Conservation (phyloP, 2,113 vertebrate genomes). For the Meles meles region DNA sequence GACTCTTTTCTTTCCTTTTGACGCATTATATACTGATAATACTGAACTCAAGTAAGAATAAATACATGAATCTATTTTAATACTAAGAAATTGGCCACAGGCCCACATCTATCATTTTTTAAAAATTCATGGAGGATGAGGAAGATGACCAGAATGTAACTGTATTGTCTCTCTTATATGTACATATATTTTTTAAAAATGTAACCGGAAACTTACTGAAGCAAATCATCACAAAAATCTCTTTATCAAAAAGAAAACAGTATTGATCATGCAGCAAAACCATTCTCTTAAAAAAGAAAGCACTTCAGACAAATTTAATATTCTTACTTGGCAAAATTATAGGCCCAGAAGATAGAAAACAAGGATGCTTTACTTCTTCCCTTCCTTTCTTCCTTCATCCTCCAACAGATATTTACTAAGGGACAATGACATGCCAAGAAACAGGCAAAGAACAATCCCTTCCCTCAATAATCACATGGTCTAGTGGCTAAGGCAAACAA, state of each 20-base stretch:
- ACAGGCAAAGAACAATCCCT: background rate
- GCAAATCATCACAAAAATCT: conserved; percentile 23
- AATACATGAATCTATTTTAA: conserved; percentile 25
- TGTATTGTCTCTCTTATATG: background rate
- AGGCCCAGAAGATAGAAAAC: background rate
- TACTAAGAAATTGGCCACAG: conserved; percentile 12
- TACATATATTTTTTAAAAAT: background rate
- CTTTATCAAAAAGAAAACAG: background rate
- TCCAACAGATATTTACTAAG: background rate
- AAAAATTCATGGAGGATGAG: conserved; percentile 33
- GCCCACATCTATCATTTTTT: background rate
- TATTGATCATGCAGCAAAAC: background rate
- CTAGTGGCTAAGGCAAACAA: background rate
- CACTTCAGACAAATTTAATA: background rate
- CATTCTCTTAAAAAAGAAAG: background rate
- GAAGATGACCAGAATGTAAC: background rate
- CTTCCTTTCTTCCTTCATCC: background rate
- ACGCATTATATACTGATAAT: background rate
- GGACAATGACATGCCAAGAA: background rate
- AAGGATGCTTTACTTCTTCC: background rate
- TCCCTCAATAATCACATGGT: background rate
- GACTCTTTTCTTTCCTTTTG: background rate
- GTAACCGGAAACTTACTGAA: background rate
- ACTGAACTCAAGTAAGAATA: background rate
- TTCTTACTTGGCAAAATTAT: conserved; percentile 13